Percentiles rank a stretch among this genome's conserved stretches.
phyloP scores from a whole-genome alignment of 2,797 vertebrate species.

The Phalloptychus januarius region DNA sequence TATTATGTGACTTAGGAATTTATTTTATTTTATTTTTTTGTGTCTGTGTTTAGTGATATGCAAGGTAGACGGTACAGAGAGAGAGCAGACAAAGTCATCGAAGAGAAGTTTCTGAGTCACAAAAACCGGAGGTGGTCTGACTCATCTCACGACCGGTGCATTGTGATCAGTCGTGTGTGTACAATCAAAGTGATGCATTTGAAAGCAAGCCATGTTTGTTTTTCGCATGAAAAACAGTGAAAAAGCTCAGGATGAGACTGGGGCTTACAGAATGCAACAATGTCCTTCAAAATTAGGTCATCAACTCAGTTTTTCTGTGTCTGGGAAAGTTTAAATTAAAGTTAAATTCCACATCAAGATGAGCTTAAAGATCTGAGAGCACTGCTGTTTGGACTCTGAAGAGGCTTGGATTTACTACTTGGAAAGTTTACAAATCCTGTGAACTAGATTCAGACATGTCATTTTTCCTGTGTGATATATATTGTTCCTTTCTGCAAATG shows the following conservation, averaged over 20 bases:
- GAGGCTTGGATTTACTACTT: background rate
- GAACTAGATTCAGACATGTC: background rate
- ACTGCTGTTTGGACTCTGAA: background rate
- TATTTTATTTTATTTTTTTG: background rate
- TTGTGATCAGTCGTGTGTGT: slow-evolving; percentile 34
- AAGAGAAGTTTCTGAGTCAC: slow-evolving; percentile 60
- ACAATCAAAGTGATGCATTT: slow-evolving; percentile 41
- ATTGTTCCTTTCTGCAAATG: background rate
- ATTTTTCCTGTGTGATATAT: background rate
- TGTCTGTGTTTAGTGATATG: slow-evolving; percentile 3
- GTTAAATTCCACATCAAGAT: background rate
- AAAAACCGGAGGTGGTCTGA: slow-evolving; percentile 58
- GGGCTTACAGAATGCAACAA: slow-evolving; percentile 5
- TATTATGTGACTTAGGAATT: slow-evolving; percentile 20
- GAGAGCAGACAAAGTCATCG: slow-evolving; percentile 27
- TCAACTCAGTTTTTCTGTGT: slow-evolving; percentile 11
- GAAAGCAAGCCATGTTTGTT: slow-evolving; percentile 43
- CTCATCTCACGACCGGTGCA: slow-evolving; percentile 47
- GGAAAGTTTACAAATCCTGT: background rate
- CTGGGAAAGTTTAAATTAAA: background rate
- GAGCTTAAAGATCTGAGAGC: background rate
- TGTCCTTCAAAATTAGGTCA: slow-evolving; percentile 30
- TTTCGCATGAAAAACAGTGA: slow-evolving; percentile 35
- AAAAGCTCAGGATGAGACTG: slow-evolving; percentile 44
- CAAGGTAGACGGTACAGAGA: slow-evolving; percentile 4